These are phyloP conservation scores for Nycteola revayana DNA, from an alignment of 2,888 invertebrate genomes.

Conservation along the genomic window DNA sequence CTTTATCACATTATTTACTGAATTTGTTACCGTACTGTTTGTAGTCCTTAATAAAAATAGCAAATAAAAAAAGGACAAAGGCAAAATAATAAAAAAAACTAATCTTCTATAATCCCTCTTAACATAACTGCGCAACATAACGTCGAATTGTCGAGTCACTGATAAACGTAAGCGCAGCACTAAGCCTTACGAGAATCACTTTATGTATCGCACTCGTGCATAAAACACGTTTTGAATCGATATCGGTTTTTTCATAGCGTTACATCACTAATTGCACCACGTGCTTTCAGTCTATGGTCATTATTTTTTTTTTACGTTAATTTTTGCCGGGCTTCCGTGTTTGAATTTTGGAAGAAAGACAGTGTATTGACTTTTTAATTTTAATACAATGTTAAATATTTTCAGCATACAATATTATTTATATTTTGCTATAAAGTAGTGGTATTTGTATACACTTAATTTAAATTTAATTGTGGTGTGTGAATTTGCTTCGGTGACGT, in stretches of 20 bases:
- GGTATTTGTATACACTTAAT: no score
- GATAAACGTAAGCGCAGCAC: constrained; percentile 34
- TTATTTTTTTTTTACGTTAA: constrained; percentile 4
- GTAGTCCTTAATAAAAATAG: no score
- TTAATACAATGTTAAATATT: constrained; percentile 51
- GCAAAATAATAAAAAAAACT: no score
- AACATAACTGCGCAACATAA: constrained; percentile 22
- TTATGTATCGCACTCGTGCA: constrained; percentile 26
- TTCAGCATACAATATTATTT: constrained; percentile 50
- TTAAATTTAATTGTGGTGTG: no score
- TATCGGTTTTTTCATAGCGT: constrained; percentile 10
- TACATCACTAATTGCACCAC: constrained; percentile 31
- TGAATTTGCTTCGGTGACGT: no score
- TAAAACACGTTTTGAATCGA: constrained; percentile 30
- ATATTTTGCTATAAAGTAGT: constrained; percentile 62
- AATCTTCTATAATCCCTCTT: constrained; percentile 2
- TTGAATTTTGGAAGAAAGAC: constrained; percentile 7
- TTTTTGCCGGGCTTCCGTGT: constrained; percentile 12
- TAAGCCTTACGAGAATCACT: constrained; percentile 30
- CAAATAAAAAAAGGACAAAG: no score
- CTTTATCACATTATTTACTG: no score
- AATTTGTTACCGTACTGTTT: no score
- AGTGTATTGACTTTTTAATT: constrained; percentile 1
- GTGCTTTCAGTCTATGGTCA: constrained; percentile 19
- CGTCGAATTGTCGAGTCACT: constrained; percentile 30